Base-by-base conservation (phyloP, 1,140 invertebrate species). In the Drosophila ananassae region DNA sequence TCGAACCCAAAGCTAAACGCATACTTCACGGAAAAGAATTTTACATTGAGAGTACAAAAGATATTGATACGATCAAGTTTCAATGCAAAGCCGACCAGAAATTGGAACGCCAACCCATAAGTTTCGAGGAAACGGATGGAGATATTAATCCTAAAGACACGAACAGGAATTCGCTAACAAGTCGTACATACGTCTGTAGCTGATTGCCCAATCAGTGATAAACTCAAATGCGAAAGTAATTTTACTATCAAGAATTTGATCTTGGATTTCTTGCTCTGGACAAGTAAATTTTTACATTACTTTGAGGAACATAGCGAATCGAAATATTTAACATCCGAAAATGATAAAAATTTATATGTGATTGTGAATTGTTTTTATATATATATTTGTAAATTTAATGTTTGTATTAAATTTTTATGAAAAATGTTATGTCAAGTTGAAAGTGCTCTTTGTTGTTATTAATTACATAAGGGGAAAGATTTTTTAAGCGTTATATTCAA, bases 281-380 rank as follows among this genome's bases (percentile, higher is more conserved):
- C 82, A 89, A 87, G 82, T 89, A 89, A 76, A 87, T 85, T 85
- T 85, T 78, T 78, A 78, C 77, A 82, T 81, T 85, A 77, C 72
- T 89, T 75, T 82, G 83, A 87, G 83, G 71, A 80, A 82, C 63
- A 79, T 84, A 84, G 82, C 78, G 48, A 87, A 89, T 89, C 83
- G 79, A 87, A 87, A 87, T 87, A 87, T 87, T 87, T 87, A 87
- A 87, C 78, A 87, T 87, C 79, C 74, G 67, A 71, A 74, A 74
- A 85, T 81, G 82, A 85, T 85, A 85, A 85, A 83, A 85, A 82
- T 85, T 87, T 85, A 85, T 85, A 85, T 85, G 82, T 85, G 82
- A 85, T 85, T 85, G 82, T 87, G 82, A 85, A 85, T 85, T 85
- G 82, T 87, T 85, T 85, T 87, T 85, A 85, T 87, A 85, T 85